A percentile compares a stretch with the other conserved stretches of the same genome.
These are phyloP conservation scores for Sebastes nivosus DNA, from an alignment of 2,797 vertebrate genomes.

Conservation along the genomic window DNA sequence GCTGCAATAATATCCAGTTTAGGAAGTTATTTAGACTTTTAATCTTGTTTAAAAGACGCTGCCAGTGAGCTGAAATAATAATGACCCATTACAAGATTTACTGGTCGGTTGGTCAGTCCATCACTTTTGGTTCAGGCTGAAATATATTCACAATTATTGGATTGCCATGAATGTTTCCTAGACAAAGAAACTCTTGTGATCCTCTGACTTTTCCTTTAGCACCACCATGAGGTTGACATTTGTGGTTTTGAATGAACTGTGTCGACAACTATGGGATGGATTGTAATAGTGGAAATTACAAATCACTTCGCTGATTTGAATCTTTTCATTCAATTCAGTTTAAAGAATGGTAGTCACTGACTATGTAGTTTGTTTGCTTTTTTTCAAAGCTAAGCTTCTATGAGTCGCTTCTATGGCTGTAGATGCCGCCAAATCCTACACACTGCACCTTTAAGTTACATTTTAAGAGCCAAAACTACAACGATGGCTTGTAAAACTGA, in stretches of 20 bases:
- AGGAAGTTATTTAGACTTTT: constrained; percentile 5
- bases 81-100: neutral
- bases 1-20: constrained; percentile 8
- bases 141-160: neutral
- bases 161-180: neutral
- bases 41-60: constrained; percentile 5
- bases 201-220: neutral
- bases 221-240: neutral
- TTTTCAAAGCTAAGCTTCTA: neutral
- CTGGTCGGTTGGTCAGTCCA: neutral
- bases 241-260: neutral
- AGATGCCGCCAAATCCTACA: too few relatives aligned
- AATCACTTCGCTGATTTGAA: neutral
- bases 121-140: neutral
- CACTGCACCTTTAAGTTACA: neutral
- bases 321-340: neutral
- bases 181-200: neutral
- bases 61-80: constrained; percentile 1
- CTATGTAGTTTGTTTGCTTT: neutral
- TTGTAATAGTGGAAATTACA: neutral
- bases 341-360: neutral
- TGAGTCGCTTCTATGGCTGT: neutral
- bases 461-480: neutral
- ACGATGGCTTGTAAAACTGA: neutral
- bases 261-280: neutral